These are phyloP conservation scores for Peromyscus californicus DNA, from an alignment of 2,113 vertebrate species.

Conservation along the genomic window DNA sequence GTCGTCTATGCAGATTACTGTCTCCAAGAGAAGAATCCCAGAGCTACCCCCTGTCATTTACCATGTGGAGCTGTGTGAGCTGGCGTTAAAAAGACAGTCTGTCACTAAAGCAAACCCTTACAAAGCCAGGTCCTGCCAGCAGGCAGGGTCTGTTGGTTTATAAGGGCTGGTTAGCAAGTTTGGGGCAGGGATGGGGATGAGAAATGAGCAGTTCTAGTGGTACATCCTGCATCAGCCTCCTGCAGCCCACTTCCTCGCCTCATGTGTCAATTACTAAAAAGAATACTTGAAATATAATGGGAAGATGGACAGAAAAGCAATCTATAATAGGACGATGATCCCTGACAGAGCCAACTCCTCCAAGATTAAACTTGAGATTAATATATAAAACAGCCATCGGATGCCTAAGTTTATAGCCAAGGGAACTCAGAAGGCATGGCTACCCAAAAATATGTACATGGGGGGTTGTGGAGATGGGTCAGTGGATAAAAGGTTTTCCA, in stretches of 20 bases:
- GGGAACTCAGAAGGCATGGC: not conserved
- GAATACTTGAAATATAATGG: not conserved
- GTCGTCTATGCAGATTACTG: not conserved
- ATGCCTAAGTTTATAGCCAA: not conserved
- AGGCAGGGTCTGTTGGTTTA: not conserved
- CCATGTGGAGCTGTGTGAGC: not conserved
- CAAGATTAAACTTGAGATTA: not conserved
- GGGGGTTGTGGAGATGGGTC: not conserved
- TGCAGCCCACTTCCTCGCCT: not conserved
- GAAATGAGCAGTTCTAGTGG: not conserved
- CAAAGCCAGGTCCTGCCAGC: not conserved
- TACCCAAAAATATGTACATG: not conserved
- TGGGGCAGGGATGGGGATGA: not conserved
- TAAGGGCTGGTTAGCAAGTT: not conserved
- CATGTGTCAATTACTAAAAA: not conserved
- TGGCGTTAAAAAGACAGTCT: not conserved
- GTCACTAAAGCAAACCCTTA: not conserved
- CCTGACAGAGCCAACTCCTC: not conserved
- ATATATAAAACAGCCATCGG: too few species aligned
- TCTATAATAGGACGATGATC: not conserved
- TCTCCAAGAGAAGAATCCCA: not conserved
- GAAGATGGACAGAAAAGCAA: not conserved
- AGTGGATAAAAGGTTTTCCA: not conserved
- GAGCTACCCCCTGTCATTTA: not conserved
- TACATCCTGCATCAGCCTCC: not conserved